Conservation (phyloP, 2,797 vertebrate genomes). For the Mallotus villosus region DNA sequence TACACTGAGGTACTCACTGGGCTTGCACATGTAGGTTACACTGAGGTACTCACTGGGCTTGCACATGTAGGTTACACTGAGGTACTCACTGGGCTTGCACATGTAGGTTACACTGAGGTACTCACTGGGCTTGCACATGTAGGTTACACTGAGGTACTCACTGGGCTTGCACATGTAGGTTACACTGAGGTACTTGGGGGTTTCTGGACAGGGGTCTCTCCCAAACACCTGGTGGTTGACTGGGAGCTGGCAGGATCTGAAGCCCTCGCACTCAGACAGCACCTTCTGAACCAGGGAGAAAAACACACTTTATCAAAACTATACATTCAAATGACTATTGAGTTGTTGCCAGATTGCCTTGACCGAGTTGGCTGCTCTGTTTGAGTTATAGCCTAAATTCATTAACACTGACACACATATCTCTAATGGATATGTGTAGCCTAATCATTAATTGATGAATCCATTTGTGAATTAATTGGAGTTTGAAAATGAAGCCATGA, state of each 20-base stretch:
- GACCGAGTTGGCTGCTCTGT: too few species aligned
- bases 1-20: conserved; percentile 94
- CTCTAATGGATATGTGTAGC: too few species aligned
- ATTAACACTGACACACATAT: too few species aligned
- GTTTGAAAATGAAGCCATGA: too few species aligned
- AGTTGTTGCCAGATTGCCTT: too few species aligned
- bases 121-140: conserved; percentile 98
- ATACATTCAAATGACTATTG: not conserved
- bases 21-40: too few species aligned
- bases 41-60: conserved; percentile 92
- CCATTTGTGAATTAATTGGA: too few species aligned
- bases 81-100: conserved; percentile 97
- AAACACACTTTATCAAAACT: not conserved
- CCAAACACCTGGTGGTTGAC: conserved; percentile 94
- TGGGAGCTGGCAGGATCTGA: conserved; percentile 87
- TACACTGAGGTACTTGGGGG: conserved; percentile 91
- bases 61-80: conserved; percentile 96
- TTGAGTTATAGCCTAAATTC: too few species aligned
- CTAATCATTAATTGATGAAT: too few species aligned
- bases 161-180: conserved; percentile 97
- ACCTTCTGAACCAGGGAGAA: conserved; percentile 80
- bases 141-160: conserved; percentile 89
- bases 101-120: conserved; percentile 95
- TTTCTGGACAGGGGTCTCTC: conserved; percentile 91
- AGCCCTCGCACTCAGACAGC: conserved; percentile 94